These are phyloP conservation scores for Montipora sp. DNA, from an alignment of 64 coral and sea anemone species.

Conservation along the genomic window DNA sequence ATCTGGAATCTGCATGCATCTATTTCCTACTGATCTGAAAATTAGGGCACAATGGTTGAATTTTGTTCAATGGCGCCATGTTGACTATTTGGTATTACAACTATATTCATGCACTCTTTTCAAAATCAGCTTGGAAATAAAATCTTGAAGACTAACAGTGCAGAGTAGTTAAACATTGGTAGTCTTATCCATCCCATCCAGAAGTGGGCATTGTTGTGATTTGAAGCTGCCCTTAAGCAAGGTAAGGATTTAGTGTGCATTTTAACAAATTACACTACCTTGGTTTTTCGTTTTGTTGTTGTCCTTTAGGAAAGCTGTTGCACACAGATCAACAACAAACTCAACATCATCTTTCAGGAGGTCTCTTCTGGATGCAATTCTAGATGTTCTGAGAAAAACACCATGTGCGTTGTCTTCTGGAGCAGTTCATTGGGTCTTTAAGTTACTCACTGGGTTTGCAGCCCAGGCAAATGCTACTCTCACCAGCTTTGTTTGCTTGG, in stretches of 20 bases:
- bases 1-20: too few relatives aligned
- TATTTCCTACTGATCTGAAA: too few relatives aligned
- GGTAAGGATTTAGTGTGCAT: too few relatives aligned
- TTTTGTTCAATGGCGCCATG: too few relatives aligned
- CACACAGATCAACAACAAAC: conserved; percentile 25
- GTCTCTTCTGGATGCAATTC: conserved; percentile 66
- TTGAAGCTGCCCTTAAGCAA: not conserved
- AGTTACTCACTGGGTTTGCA: conserved; percentile 72
- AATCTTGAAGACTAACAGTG: too few relatives aligned
- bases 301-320: conserved; percentile 58
- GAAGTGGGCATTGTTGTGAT: not conserved
- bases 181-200: too few relatives aligned
- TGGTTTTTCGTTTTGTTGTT: not conserved
- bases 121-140: too few relatives aligned
- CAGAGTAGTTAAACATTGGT: too few relatives aligned
- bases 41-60: too few relatives aligned
- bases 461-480: conserved; percentile 56
- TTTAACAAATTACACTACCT: too few relatives aligned
- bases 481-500: conserved; percentile 64
- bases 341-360: conserved; percentile 63
- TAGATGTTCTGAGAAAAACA: conserved; percentile 70
- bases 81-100: too few relatives aligned
- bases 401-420: conserved; percentile 75
- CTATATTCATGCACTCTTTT: too few relatives aligned
- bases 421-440: conserved; percentile 80